phyloP scores from a whole-genome alignment of 2,113 vertebrate genomes.

The Dicrurus megarhynchus region DNA sequence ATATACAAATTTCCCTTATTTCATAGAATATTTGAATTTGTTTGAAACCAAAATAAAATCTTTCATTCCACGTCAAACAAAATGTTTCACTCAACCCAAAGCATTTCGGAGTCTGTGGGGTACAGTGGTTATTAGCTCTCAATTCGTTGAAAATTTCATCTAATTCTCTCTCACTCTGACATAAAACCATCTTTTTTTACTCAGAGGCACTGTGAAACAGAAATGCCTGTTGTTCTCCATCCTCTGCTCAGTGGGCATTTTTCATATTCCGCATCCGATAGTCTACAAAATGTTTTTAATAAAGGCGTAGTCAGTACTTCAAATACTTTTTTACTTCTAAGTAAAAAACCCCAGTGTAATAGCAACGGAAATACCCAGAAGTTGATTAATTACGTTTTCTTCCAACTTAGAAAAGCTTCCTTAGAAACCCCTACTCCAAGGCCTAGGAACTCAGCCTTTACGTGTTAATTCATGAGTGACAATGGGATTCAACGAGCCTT shows the following conservation, averaged over 20 bases:
- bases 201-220: not conserved
- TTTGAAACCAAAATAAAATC: constrained; percentile 47
- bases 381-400: not conserved
- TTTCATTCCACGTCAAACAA: not conserved
- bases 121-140: not conserved
- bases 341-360: not conserved
- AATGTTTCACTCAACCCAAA: not conserved
- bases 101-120: not conserved
- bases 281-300: not conserved
- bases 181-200: not conserved
- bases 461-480: not conserved
- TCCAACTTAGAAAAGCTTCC: not conserved
- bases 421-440: not conserved
- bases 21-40: constrained; percentile 37
- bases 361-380: not conserved
- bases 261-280: not conserved
- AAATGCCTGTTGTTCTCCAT: not conserved
- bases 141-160: constrained; percentile 11
- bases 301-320: not conserved
- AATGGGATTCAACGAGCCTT: not conserved
- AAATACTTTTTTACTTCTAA: not conserved
- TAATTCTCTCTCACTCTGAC: not conserved
- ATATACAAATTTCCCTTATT: constrained; percentile 35
- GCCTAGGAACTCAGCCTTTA: not conserved
- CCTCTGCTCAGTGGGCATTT: not conserved